Conservation (phyloP, 1,140 invertebrate genomes). For the Bombus confusus region DNA sequence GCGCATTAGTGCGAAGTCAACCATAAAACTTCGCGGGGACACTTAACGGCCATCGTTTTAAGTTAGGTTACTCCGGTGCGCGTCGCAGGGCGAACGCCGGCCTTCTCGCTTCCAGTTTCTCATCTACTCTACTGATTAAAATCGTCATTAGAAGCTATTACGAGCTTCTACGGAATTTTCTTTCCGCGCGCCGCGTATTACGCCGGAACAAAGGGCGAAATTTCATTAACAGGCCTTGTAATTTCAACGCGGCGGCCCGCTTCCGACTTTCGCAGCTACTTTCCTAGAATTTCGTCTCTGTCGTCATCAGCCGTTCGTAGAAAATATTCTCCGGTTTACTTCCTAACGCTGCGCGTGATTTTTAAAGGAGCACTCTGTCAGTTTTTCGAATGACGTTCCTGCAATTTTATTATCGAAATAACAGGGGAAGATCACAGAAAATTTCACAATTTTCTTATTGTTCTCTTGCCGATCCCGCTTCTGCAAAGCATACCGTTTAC, state of each 20-base stretch:
- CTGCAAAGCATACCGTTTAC: not conserved
- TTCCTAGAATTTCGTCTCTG: not conserved
- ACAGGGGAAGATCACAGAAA: too few species aligned
- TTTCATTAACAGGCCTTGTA: conserved; percentile 51
- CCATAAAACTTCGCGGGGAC: conserved; percentile 64
- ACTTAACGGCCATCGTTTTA: conserved; percentile 61
- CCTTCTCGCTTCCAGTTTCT: not conserved
- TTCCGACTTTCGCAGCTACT: not conserved
- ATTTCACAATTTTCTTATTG: too few species aligned
- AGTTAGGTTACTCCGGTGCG: conserved; percentile 20
- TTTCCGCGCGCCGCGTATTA: not conserved
- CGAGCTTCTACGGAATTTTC: conserved; percentile 38
- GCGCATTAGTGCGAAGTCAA: conserved; percentile 64
- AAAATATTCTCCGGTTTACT: not conserved
- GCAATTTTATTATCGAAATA: too few species aligned
- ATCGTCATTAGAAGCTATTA: conserved; percentile 56
- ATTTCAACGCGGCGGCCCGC: conserved; percentile 2
- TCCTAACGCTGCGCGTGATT: not conserved
- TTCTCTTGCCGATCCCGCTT: too few species aligned
- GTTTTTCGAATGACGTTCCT: too few species aligned
- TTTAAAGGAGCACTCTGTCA: too few species aligned
- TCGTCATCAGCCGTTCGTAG: not conserved
- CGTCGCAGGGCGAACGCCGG: not conserved
- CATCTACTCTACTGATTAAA: conserved; percentile 43
- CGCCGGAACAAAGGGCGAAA: conserved; percentile 9